A percentile compares a stretch with the other conserved stretches of the same genome.
These are phyloP conservation scores for Osmoderma eremita DNA, from an alignment of 2,888 invertebrate species.

Conservation along the genomic window DNA sequence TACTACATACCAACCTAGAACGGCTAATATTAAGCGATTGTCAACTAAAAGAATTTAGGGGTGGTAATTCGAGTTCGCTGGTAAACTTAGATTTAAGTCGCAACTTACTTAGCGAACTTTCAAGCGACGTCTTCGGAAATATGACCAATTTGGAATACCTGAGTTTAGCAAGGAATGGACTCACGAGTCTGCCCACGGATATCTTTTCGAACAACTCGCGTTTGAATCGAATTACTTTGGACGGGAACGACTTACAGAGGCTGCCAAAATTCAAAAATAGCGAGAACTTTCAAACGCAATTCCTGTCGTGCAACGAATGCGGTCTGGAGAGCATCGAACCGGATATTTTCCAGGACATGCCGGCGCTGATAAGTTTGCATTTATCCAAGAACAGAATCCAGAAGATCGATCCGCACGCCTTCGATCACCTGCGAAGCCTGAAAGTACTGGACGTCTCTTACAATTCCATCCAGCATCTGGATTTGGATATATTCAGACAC, in stretches of 20 bases:
- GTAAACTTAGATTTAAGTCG: conserved; percentile 75
- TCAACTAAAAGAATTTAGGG: conserved; percentile 72
- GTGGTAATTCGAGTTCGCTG: conserved; percentile 73
- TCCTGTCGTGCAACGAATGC: conserved; percentile 80
- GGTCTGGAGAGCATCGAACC: conserved; percentile 72
- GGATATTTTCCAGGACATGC: conserved; percentile 77
- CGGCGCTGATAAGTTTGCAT: conserved; percentile 73
- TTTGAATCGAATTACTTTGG: conserved; percentile 76
- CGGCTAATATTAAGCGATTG: conserved; percentile 77
- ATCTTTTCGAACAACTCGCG: conserved; percentile 76
- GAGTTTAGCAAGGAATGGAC: conserved; percentile 78
- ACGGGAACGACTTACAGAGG: conserved; percentile 74
- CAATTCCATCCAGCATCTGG: conserved; percentile 73
- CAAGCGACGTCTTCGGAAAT: conserved; percentile 74
- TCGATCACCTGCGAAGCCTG: conserved; percentile 69
- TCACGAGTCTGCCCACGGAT: conserved; percentile 74
- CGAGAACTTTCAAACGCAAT: conserved; percentile 72
- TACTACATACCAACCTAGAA: conserved; percentile 72
- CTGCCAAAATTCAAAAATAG: conserved; percentile 75
- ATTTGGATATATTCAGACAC: conserved; percentile 72
- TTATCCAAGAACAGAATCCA: conserved; percentile 70
- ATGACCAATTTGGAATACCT: conserved; percentile 75
- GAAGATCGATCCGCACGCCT: conserved; percentile 67
- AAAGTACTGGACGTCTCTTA: conserved; percentile 77
- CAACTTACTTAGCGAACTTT: conserved; percentile 75